Evolutionary conservation across 2,888 invertebrate genomes (phyloP), one percentile per base, ranked within the genome.

Genomic region (Pterobdella sp.): DNA sequence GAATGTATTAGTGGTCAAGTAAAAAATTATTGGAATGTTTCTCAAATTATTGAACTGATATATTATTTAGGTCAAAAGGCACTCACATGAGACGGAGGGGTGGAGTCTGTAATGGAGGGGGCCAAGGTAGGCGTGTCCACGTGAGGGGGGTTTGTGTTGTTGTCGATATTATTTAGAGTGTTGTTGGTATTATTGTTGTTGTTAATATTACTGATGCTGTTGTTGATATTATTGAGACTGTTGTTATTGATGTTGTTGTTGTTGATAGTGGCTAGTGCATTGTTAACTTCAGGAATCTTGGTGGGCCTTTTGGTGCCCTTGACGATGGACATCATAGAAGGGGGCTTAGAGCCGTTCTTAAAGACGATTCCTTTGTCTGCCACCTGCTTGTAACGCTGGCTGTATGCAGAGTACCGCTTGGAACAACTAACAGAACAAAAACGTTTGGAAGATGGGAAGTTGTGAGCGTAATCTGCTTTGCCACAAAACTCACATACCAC

Each of bases 341-440:
- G 22, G 26, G 32, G 71, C 37, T 71, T 71, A 34, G 4, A 10
- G 71, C 35, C 63, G 60, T 31, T 32, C 14, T 22, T 29, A 22
- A 52, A 71, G 32, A 56, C 56, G 34, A 32, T 52, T 29, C 26
- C n/a, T 18, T 34, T 32, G 31, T 71, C 71, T 35, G 71, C 36
- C 0, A 60, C 71, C 37, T 71, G 71, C 37, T 66, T 66, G 69
- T 52, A 69, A 34, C 71, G 36, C n/a, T 71, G 70, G 56, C 71
- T 74, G 70, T 74, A 65, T 65, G 74, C 74, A n/a, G 66, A 85
- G 81, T 83, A 84, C 31, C 87, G 87, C 82, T 88, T 88, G 71
- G 89, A 89, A 84, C 91, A 91, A 29, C 87, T 85, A 34, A 88
- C 86, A 0, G 91, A 90, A 80, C 91, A 92, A 81, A 90, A 91